These are phyloP conservation scores for Pogonocichla stellata DNA, from an alignment of 2,113 vertebrate genomes.

Conservation along the genomic window DNA sequence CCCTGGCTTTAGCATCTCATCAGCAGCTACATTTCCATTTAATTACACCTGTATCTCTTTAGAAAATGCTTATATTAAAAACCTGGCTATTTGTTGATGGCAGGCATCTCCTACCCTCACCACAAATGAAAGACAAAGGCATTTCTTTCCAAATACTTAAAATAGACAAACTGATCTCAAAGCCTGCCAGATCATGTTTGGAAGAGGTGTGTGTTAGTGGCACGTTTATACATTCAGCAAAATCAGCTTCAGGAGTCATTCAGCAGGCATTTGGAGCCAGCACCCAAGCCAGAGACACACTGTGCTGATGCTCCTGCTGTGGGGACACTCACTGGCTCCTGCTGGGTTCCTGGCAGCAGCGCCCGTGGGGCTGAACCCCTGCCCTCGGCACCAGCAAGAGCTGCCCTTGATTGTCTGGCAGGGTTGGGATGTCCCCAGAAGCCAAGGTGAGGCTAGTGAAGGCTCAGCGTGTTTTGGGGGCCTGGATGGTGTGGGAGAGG, in stretches of 20 bases:
- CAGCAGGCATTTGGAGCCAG: neutral
- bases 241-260: neutral
- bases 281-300: neutral
- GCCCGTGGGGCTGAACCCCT: neutral
- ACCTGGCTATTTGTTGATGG: neutral
- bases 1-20: neutral
- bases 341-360: accelerated
- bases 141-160: neutral
- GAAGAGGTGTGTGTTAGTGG: accelerated
- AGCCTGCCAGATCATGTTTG: neutral
- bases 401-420: neutral
- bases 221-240: neutral
- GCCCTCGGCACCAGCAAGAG: accelerated
- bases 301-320: accelerated
- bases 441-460: neutral
- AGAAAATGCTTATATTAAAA: neutral
- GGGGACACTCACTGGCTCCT: accelerated
- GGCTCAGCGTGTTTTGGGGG: neutral
- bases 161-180: neutral
- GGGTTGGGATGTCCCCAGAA: neutral
- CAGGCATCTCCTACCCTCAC: neutral
- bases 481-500: neutral
- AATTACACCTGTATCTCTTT: neutral
- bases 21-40: neutral
- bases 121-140: neutral